A percentile compares a stretch with the other conserved stretches of the same genome.
Conservation (phyloP, 2,113 vertebrate genomes). For the Eidolon helvum region DNA sequence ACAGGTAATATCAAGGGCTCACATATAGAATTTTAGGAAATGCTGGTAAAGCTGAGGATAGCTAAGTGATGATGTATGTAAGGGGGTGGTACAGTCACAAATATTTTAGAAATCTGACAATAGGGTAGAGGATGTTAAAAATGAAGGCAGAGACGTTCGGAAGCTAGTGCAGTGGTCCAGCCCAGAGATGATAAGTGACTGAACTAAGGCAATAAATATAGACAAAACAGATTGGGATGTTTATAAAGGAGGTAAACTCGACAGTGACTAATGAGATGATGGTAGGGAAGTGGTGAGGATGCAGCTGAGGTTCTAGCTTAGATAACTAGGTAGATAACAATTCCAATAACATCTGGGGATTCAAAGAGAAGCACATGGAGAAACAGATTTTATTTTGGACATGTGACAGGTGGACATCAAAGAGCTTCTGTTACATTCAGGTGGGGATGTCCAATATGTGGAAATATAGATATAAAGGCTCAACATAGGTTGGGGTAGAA, state of each 20-base stretch:
- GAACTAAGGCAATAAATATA: not conserved
- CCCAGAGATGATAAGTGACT: not conserved
- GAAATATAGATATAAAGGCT: not conserved
- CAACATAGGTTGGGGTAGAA: not conserved
- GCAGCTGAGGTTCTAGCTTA: not conserved
- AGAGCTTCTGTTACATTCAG: not conserved
- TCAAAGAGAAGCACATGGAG: not conserved
- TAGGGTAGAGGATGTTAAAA: not conserved
- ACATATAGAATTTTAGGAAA: not conserved
- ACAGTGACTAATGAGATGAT: not conserved
- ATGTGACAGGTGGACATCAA: not conserved
- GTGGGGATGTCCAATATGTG: not conserved
- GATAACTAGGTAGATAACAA: not conserved
- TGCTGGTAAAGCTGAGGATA: not conserved
- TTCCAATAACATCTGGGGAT: not conserved
- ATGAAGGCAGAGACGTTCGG: not conserved
- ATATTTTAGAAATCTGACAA: not conserved
- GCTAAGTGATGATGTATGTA: slow-evolving; percentile 20
- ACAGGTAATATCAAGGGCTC: not conserved
- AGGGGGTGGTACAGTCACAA: not conserved
- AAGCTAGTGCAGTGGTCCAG: not conserved
- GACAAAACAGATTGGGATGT: not conserved
- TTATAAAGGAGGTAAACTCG: not conserved
- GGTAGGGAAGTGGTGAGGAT: not conserved
- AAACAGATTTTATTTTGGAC: slow-evolving; percentile 26